phyloP scores from a whole-genome alignment of 2,113 vertebrate species.

The Corynorhinus townsendii region DNA sequence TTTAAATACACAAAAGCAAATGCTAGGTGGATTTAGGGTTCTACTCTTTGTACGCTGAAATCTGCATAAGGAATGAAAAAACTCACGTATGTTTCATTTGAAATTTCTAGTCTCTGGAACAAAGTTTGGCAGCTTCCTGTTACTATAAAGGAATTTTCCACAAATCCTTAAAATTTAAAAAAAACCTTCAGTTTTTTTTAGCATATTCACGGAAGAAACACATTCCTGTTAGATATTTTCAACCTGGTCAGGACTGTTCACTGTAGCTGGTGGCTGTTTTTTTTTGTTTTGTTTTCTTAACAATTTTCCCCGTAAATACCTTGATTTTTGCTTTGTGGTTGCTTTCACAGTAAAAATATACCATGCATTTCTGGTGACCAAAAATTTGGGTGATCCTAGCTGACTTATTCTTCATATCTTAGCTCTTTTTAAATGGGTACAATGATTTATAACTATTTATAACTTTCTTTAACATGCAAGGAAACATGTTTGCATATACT shows the following conservation, averaged over 20 bases:
- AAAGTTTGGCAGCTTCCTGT: not conserved
- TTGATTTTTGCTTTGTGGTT: not conserved
- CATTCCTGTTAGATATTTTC: conserved; percentile 8
- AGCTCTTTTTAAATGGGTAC: not conserved
- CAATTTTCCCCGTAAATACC: not conserved
- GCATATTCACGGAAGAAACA: not conserved
- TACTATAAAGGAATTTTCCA: not conserved
- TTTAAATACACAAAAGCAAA: conserved; percentile 58
- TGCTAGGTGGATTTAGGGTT: conserved; percentile 21
- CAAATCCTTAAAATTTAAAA: not conserved
- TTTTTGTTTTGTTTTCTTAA: not conserved
- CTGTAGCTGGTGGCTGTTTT: not conserved
- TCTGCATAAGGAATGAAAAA: not conserved
- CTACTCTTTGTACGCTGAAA: not conserved
- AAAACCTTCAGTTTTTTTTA: not conserved
- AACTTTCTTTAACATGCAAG: not conserved
- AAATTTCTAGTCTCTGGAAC: conserved; percentile 23
- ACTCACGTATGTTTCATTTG: not conserved
- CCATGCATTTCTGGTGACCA: not conserved
- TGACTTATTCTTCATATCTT: not conserved
- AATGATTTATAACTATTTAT: not conserved
- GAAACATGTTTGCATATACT: not conserved
- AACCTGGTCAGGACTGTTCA: not conserved
- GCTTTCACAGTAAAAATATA: not conserved
- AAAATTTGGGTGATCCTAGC: not conserved